Base-by-base conservation (phyloP, 2,113 vertebrate species). In the Fulica atra region DNA sequence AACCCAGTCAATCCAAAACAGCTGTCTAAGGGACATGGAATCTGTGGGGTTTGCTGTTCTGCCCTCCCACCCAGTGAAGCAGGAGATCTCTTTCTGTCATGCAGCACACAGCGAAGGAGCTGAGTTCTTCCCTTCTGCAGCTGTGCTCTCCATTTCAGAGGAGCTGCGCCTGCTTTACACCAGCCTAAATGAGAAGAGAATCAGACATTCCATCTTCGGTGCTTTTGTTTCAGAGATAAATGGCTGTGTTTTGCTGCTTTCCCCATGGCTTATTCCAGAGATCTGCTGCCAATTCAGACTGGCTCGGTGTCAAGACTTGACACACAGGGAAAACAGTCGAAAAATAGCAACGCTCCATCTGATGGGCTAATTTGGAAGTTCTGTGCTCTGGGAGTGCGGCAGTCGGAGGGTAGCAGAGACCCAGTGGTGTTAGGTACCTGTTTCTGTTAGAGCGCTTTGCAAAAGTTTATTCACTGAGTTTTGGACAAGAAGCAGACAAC, bases 201-300 rank as follows among this genome's bases (percentile, higher is more conserved):
- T 80, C 85, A 85, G 70, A 82, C 88, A 86, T 91, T 89, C 74
- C 82, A 76, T 80, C 88, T 82, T 92, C 69, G 73, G 51, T 13
- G 79, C 92, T 90, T 96, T 97, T 96, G 94, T 94, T 94, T 69
- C 88, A 40, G 53, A 93, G 94, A 94, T 93, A 92, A 97, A 97
- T 95, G 79, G 13, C 85, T 82, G 9, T 92, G 89, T 96, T 96
- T 93, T 95, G 90, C 92, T 88, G 85, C 82, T 90, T 85, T 94
- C 92, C 54, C 66, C 35, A 5, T 44, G 71, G 74, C 63, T 86
- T 94, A 29, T 92, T 95, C 74, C 92, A 88, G 88, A 60, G 59
- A 65, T 92, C 74, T 60, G 81, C 92, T 96, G 96, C 95, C 96
- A 97, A 3, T 74, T 87, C 82, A 57, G 68, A 23, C 63, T 96